These are phyloP conservation scores for Hippocampus abdominalis DNA, from an alignment of 2,113 vertebrate genomes.

Conservation along the genomic window DNA sequence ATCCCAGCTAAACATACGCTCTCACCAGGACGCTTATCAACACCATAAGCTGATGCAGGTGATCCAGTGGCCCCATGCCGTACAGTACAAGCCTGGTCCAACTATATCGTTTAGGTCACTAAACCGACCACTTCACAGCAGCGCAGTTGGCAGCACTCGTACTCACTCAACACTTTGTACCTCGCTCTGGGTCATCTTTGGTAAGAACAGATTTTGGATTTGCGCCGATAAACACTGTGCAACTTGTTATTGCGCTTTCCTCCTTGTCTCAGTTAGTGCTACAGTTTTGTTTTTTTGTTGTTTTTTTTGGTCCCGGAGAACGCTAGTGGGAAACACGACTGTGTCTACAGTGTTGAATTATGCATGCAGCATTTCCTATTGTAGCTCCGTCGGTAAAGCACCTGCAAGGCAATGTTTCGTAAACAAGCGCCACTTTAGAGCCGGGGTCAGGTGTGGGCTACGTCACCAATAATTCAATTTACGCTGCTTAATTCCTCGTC, in stretches of 20 bases:
- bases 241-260: constrained; percentile 10
- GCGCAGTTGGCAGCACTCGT: constrained; percentile 34
- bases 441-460: background rate
- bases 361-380: constrained; percentile 23
- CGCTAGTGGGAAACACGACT: constrained; percentile 19
- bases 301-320: constrained; percentile 1
- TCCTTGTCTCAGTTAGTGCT: constrained; percentile 7
- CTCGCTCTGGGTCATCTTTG: constrained; percentile 26
- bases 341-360: constrained; percentile 27
- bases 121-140: constrained; percentile 59
- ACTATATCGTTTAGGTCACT: constrained; percentile 55
- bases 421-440: constrained; percentile 2
- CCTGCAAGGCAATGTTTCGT: constrained; percentile 27
- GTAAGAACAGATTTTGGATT: constrained; percentile 22
- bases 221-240: constrained; percentile 26
- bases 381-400: constrained; percentile 30
- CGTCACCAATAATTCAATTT: background rate
- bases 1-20: constrained; percentile 37
- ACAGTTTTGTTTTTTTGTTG: background rate
- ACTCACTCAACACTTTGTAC: constrained; percentile 29
- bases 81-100: constrained; percentile 33
- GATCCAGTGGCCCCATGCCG: constrained; percentile 33
- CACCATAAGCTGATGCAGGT: constrained; percentile 67
- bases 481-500: background rate
- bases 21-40: constrained; percentile 65